Conservation (phyloP, 2,113 vertebrate species). For the Pseudopipra pipra region DNA sequence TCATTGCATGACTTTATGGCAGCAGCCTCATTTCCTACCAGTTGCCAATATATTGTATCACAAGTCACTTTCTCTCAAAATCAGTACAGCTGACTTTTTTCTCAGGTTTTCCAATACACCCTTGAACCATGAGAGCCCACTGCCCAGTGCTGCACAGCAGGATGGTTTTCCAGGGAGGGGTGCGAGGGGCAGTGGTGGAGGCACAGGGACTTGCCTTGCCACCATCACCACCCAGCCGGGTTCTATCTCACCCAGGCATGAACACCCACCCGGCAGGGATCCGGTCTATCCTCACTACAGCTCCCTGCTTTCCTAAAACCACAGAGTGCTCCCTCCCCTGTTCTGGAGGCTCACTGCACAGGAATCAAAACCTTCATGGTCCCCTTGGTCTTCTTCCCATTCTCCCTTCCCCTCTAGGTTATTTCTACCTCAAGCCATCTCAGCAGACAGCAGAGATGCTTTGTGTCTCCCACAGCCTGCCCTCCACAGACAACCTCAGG, state of each 20-base stretch:
- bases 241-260: fast-evolving
- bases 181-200: not conserved
- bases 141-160: not conserved
- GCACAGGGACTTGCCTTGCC: not conserved
- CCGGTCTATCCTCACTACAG: not conserved
- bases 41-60: not conserved
- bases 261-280: not conserved
- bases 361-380: fast-evolving
- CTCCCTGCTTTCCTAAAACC: not conserved
- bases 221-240: fast-evolving
- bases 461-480: not conserved
- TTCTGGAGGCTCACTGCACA: not conserved
- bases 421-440: not conserved
- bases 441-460: not conserved
- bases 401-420: not conserved
- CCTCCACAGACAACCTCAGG: not conserved
- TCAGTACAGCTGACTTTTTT: not conserved
- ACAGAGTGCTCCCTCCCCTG: not conserved
- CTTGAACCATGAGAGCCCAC: not conserved
- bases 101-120: not conserved
- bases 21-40: not conserved
- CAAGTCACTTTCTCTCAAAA: not conserved
- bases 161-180: not conserved
- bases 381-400: not conserved
- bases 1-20: not conserved